phyloP scores from a whole-genome alignment of 2,888 invertebrate species.

The Danaus chrysippus region DNA sequence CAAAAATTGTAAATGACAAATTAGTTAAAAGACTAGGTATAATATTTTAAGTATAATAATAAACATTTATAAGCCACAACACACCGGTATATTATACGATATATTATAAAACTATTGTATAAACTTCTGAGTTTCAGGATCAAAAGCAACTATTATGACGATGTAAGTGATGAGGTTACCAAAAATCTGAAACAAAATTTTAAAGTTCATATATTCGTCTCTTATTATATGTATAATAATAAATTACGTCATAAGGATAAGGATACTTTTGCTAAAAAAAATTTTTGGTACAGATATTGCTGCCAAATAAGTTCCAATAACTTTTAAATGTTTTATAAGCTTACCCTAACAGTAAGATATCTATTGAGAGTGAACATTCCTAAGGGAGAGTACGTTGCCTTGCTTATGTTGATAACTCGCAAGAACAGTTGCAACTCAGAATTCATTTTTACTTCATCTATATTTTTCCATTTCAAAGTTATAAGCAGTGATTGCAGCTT shows the following conservation, averaged over 20 bases:
- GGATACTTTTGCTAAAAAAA: too few relatives aligned
- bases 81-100: too few relatives aligned
- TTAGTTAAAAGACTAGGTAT: too few relatives aligned
- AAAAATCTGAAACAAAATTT: slow-evolving; percentile 8
- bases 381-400: slow-evolving; percentile 14
- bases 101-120: too few relatives aligned
- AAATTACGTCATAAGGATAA: too few relatives aligned
- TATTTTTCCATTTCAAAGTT: neutral
- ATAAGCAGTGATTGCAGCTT: neutral
- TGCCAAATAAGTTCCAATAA: neutral
- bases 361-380: slow-evolving; percentile 14
- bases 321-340: neutral
- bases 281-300: too few relatives aligned
- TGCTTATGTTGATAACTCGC: slow-evolving; percentile 6
- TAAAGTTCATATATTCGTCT: neutral
- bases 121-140: neutral
- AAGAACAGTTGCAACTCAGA: slow-evolving; percentile 21
- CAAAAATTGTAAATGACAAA: too few relatives aligned
- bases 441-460: neutral
- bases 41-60: too few relatives aligned
- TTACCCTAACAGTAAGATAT: slow-evolving; percentile 13
- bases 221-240: neutral
- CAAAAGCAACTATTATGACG: slow-evolving; percentile 13
- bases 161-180: slow-evolving; percentile 10
- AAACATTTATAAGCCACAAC: too few relatives aligned